These are phyloP conservation scores for Auanema freiburgensis DNA, from an alignment of 2,888 invertebrate species.

Conservation along the genomic window DNA sequence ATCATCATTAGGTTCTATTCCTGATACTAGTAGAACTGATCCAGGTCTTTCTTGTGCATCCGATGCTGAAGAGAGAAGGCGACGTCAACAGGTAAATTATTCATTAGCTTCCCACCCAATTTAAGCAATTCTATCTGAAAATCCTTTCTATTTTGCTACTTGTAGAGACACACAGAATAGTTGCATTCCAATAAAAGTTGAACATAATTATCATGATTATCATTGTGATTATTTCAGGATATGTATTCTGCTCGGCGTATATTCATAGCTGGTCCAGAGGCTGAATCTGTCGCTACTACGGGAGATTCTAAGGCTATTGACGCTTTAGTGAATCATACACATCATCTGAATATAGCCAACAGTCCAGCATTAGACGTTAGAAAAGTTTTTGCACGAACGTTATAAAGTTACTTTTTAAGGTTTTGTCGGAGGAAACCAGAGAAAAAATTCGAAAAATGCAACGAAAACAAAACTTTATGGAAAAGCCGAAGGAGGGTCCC, in stretches of 20 bases:
- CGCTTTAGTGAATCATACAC: conserved; percentile 51
- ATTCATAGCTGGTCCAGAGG: conserved; percentile 53
- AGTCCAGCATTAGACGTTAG: conserved; percentile 45
- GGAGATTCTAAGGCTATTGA: conserved; percentile 36
- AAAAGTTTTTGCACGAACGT: background rate
- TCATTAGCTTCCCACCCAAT: background rate
- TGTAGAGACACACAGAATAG: background rate
- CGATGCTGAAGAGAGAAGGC: conserved; percentile 3
- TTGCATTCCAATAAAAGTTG: background rate
- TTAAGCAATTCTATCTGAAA: conserved; percentile 5
- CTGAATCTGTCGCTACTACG: conserved; percentile 22
- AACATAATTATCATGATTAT: background rate
- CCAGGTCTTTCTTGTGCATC: conserved; percentile 18
- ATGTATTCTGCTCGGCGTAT: conserved; percentile 57
- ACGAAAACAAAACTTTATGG: conserved; percentile 42
- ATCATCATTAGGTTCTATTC: conserved; percentile 32
- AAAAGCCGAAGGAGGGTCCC: conserved; percentile 10
- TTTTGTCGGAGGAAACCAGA: conserved; percentile 54
- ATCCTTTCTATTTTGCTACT: background rate
- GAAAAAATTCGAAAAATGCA: conserved; percentile 58
- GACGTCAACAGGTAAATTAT: conserved; percentile 13
- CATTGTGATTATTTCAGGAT: conserved; percentile 26
- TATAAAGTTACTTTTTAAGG: conserved; percentile 19
- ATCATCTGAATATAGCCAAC: conserved; percentile 49
- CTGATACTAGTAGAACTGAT: conserved; percentile 36